A percentile compares a stretch with the other conserved stretches of the same genome.
Evolutionary conservation across 2,888 invertebrate species (phyloP).

Genomic region (Yponomeuta plumbellus): DNA sequence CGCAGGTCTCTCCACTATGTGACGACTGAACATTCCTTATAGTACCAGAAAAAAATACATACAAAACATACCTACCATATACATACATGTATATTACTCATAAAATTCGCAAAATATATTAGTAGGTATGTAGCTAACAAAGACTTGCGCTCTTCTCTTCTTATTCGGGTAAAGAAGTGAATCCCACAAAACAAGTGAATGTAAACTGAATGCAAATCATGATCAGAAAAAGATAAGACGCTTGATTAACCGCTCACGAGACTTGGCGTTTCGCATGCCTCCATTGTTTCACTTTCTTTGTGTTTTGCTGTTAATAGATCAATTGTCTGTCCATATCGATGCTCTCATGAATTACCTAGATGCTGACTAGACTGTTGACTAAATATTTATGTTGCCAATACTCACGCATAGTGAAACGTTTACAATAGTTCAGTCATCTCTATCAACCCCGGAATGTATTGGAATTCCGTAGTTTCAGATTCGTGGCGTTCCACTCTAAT

Average conservation of each 20-base stretch:
- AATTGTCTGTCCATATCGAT: neutral
- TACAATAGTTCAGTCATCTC: neutral
- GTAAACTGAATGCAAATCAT: no score
- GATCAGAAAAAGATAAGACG: neutral
- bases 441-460: constrained; percentile 28
- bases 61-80: no score
- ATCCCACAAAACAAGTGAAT: no score
- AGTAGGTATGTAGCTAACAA: no score
- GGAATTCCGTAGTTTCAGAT: constrained; percentile 33
- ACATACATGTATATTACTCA: no score
- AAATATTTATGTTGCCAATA: no score
- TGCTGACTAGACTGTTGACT: neutral
- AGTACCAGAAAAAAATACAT: no score
- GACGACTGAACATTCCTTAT: no score
- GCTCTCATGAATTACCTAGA: neutral
- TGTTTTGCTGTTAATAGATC: neutral
- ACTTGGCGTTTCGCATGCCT: neutral
- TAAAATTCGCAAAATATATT: no score
- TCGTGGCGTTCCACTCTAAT: constrained; percentile 58
- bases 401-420: neutral
- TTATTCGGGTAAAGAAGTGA: no score
- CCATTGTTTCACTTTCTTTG: constrained; percentile 1
- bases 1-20: no score
- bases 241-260: neutral
- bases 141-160: no score